Conservation (phyloP, 2,797 vertebrate genomes). For the Thaleichthys pacificus region DNA sequence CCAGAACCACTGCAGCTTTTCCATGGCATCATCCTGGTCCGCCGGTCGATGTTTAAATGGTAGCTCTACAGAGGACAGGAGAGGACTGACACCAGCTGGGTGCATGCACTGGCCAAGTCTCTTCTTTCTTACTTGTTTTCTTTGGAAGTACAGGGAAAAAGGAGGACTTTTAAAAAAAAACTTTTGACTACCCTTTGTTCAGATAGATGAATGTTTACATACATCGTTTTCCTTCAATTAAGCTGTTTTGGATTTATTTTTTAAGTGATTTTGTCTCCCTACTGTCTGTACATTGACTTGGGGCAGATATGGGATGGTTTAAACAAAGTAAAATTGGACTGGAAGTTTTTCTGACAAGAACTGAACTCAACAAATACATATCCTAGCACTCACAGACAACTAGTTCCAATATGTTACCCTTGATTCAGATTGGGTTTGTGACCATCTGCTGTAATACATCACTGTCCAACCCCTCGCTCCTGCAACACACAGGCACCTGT, state of each 20-base stretch:
- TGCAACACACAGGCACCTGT: constrained; percentile 32
- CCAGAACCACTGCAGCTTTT: constrained; percentile 63
- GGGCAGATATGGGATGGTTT: constrained; percentile 36
- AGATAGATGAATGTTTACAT: constrained; percentile 23
- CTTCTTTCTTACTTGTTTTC: constrained; percentile 38
- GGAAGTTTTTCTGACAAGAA: constrained; percentile 58
- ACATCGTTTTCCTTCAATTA: constrained; percentile 17
- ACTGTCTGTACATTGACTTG: constrained; percentile 18
- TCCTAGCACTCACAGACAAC: constrained; percentile 68
- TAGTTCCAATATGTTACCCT: constrained; percentile 54
- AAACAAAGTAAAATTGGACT: constrained; percentile 48
- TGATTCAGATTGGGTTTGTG: constrained; percentile 52
- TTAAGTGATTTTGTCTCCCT: background rate
- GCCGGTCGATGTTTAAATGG: constrained; percentile 61
- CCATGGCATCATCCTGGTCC: constrained; percentile 63
- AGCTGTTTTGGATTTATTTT: background rate
- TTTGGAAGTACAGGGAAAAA: constrained; percentile 3
- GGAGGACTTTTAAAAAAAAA: constrained; percentile 20
- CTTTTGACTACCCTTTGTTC: constrained; percentile 35
- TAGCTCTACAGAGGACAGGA: constrained; percentile 44
- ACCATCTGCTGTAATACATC: constrained; percentile 69
- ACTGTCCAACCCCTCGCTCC: constrained; percentile 19
- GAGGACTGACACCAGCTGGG: constrained; percentile 62
- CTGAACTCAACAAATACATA: constrained; percentile 50
- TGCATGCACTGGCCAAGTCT: constrained; percentile 50